Conservation (phyloP, 2,113 vertebrate species). For the Apteryx mantelli region DNA sequence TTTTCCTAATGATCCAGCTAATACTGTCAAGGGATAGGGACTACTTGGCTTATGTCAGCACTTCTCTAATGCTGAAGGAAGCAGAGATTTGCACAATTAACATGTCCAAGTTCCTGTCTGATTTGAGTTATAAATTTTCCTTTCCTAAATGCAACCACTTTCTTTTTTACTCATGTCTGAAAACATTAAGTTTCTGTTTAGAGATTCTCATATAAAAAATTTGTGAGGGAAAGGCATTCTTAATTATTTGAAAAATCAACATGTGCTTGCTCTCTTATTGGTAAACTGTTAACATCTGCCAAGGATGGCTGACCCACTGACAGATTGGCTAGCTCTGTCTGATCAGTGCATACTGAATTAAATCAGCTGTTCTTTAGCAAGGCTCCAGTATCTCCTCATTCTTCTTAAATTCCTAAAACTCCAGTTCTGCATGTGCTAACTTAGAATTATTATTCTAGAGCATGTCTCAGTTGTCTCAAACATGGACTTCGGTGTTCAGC, state of each 20-base stretch:
- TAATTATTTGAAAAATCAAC: constrained; percentile 26
- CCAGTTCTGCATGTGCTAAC: neutral
- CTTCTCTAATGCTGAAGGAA: constrained; percentile 28
- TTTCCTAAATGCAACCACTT: constrained; percentile 25
- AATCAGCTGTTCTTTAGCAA: neutral
- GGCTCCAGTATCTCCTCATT: neutral
- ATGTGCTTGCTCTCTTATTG: neutral
- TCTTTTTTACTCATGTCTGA: constrained; percentile 8
- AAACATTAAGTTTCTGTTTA: constrained; percentile 7
- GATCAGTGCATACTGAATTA: constrained; percentile 13
- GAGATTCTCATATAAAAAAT: neutral
- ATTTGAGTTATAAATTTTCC: constrained; percentile 56
- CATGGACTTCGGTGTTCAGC: neutral
- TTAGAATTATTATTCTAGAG: neutral
- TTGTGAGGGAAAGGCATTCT: neutral
- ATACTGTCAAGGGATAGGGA: constrained; percentile 43
- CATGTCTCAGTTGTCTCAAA: neutral
- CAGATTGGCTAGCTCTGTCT: neutral
- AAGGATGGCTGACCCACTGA: neutral
- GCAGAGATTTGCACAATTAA: constrained; percentile 28
- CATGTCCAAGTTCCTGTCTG: constrained; percentile 17
- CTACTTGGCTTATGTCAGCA: constrained; percentile 57
- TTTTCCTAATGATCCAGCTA: constrained; percentile 47
- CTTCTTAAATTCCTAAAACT: neutral
- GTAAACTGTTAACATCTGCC: constrained; percentile 12